Percentiles rank a stretch among this genome's conserved stretches.
These are phyloP conservation scores for Lycocorax pyrrhopterus DNA, from an alignment of 2,113 vertebrate genomes.

Conservation along the genomic window DNA sequence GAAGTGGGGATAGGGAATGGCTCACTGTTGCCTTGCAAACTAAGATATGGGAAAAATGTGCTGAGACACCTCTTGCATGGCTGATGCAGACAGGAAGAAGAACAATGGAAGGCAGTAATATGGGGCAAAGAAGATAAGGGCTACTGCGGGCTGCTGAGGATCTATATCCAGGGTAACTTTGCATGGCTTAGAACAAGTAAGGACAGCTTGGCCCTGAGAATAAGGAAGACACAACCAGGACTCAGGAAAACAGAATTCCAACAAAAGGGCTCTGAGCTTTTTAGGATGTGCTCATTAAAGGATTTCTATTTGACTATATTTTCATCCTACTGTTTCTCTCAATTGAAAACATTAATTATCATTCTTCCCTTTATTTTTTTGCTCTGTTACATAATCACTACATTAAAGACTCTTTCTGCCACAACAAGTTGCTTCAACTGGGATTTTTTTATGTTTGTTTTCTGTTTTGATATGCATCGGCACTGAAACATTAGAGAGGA, in stretches of 20 bases:
- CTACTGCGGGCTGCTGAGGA: rapidly evolving
- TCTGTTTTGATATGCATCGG: background rate
- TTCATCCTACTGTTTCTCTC: background rate
- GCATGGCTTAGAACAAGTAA: background rate
- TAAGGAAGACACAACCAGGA: background rate
- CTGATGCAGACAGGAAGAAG: background rate
- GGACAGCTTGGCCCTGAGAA: background rate
- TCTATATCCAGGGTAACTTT: background rate
- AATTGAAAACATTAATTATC: background rate
- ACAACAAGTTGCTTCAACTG: background rate
- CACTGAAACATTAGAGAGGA: background rate
- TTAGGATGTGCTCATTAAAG: background rate
- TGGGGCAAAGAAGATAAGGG: rapidly evolving
- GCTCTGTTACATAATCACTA: background rate
- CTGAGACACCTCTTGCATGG: too few relatives aligned
- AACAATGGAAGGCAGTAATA: background rate
- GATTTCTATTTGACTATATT: background rate
- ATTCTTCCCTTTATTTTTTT: background rate
- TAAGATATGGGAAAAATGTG: background rate
- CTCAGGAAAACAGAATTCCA: background rate
- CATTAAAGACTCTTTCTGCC: background rate
- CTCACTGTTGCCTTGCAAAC: background rate
- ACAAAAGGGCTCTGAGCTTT: background rate
- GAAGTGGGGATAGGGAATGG: background rate
- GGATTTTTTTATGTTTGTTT: background rate